Evolutionary conservation across 1,140 invertebrate genomes (phyloP).

Genomic region (Gonioctena quinquepunctata): DNA sequence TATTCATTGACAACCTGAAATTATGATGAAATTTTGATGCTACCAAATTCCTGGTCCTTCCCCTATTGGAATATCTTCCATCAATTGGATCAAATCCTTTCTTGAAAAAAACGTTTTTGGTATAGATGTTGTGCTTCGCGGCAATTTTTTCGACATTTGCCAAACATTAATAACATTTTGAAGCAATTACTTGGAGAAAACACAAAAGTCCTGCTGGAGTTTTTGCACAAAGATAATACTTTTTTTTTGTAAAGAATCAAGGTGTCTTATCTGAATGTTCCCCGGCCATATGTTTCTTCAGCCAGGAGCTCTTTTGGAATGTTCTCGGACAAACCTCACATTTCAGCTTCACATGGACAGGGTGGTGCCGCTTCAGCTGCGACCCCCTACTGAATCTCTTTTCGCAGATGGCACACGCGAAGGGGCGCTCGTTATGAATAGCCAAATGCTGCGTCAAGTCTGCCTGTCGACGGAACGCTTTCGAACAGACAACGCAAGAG

Average conservation of each 20-base stretch:
- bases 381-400: conserved; percentile 62
- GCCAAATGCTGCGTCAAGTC: background rate
- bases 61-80: no score
- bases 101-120: no score
- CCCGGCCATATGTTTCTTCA: conserved; percentile 5
- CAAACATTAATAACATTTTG: background rate
- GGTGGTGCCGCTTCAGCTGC: conserved; percentile 60
- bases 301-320: conserved; percentile 27
- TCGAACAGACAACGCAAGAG: conserved; percentile 62
- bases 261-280: background rate
- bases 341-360: conserved; percentile 36
- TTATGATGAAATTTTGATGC: no score
- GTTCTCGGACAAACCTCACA: conserved; percentile 30
- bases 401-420: conserved; percentile 64
- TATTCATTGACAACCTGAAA: no score
- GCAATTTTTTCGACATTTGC: background rate
- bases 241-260: no score
- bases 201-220: background rate
- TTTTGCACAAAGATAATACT: no score
- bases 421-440: conserved; percentile 71
- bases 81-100: no score
- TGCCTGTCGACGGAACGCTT: no score
- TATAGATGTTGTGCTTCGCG: no score
- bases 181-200: no score
- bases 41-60: no score